A percentile compares a stretch with the other conserved stretches of the same genome.
phyloP scores from a whole-genome alignment of 2,113 vertebrate species.

The Lamprologus ornatipinnis region DNA sequence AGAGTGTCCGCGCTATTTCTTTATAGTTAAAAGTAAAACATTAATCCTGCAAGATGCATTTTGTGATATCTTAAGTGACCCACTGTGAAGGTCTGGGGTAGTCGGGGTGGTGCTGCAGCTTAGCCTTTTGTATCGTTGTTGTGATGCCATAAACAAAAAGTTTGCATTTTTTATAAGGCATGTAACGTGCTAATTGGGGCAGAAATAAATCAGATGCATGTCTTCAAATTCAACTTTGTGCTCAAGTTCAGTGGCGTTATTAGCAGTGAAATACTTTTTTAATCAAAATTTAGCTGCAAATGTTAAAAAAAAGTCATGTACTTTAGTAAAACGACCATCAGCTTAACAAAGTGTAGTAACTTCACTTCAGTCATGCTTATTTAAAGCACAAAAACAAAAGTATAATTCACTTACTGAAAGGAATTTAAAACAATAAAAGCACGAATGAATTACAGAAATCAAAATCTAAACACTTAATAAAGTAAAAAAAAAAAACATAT shows the following conservation, averaged over 20 bases:
- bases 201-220: background rate
- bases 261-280: background rate
- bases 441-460: background rate
- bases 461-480: no score
- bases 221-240: background rate
- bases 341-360: no score
- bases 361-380: background rate
- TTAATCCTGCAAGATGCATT: background rate
- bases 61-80: background rate
- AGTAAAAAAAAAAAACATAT: background rate
- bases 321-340: no score
- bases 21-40: background rate
- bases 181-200: background rate
- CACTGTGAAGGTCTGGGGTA: background rate
- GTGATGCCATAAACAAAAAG: background rate
- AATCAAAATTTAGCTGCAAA: background rate
- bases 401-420: background rate
- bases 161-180: background rate
- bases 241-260: background rate
- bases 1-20: background rate
- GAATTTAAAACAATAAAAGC: background rate
- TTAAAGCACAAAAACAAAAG: background rate
- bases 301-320: fast-evolving
- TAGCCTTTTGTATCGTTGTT: background rate
- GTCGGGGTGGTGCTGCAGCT: background rate